These are phyloP conservation scores for Asteroscopus sphinx DNA, from an alignment of 2,888 invertebrate genomes.

Conservation along the genomic window DNA sequence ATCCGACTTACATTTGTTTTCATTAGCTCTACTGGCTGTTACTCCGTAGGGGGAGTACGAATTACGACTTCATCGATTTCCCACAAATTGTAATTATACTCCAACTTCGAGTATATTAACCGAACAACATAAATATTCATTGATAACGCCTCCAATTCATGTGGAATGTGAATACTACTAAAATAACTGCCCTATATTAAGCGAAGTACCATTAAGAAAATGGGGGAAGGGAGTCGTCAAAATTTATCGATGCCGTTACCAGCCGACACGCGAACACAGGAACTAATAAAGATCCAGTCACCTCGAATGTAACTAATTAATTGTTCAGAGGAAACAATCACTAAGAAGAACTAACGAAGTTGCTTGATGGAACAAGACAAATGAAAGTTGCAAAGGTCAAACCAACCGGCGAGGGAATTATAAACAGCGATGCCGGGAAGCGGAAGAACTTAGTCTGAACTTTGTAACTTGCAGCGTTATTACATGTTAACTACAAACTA, in stretches of 20 bases:
- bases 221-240: constrained; percentile 35
- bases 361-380: constrained; percentile 60
- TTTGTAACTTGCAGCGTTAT: constrained; percentile 61
- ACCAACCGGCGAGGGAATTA: constrained; percentile 52
- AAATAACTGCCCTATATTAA: constrained; percentile 41
- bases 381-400: constrained; percentile 61
- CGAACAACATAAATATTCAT: constrained; percentile 48
- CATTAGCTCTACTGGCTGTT: constrained; percentile 55
- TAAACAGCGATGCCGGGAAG: constrained; percentile 56
- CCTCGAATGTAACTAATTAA: constrained; percentile 55
- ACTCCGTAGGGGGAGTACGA: constrained; percentile 52
- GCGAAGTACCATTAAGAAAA: constrained; percentile 41
- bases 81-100: constrained; percentile 63
- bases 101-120: constrained; percentile 40
- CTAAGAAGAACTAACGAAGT: constrained; percentile 51
- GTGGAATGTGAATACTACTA: constrained; percentile 36
- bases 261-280: constrained; percentile 32
- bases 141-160: constrained; percentile 40
- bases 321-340: constrained; percentile 52
- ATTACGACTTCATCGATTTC: constrained; percentile 60
- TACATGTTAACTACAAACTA: constrained; percentile 53
- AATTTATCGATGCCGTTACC: constrained; percentile 48
- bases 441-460: constrained; percentile 56
- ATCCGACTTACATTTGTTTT: constrained; percentile 61
- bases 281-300: constrained; percentile 49